phyloP scores from a whole-genome alignment of 2,888 invertebrate genomes.

The Eristalis tenax region DNA sequence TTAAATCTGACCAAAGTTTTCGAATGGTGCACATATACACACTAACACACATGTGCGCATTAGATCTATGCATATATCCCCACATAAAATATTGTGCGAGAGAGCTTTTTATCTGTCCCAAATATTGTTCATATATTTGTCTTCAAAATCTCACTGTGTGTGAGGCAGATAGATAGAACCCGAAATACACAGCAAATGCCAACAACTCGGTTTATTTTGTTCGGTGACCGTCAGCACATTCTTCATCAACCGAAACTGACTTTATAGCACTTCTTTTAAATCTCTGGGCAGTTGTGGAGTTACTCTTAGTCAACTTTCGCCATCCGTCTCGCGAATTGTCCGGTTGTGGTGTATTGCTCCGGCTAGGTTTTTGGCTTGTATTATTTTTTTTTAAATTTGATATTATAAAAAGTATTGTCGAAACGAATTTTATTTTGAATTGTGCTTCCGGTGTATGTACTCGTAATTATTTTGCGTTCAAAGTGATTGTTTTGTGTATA shows the following conservation, averaged over 20 bases:
- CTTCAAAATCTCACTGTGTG: slow-evolving; percentile 44
- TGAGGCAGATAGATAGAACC: slow-evolving; percentile 49
- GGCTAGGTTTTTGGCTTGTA: neutral
- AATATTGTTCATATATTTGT: slow-evolving; percentile 42
- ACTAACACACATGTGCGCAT: neutral
- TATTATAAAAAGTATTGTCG: neutral
- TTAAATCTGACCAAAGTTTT: slow-evolving; percentile 23
- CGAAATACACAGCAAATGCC: slow-evolving; percentile 41
- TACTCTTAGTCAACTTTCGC: slow-evolving; percentile 79
- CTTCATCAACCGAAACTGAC: slow-evolving; percentile 38
- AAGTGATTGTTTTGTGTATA: neutral
- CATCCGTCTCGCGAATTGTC: slow-evolving; percentile 75
- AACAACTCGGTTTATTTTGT: slow-evolving; percentile 52
- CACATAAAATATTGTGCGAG: neutral
- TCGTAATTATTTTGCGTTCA: neutral
- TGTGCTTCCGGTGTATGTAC: neutral
- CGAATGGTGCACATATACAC: neutral
- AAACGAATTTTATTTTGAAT: neutral
- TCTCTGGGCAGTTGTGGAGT: slow-evolving; percentile 78
- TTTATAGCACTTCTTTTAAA: slow-evolving; percentile 80
- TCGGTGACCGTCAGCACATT: slow-evolving; percentile 56
- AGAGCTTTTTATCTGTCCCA: slow-evolving; percentile 57
- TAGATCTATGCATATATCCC: neutral
- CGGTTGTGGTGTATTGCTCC: slow-evolving; percentile 16
- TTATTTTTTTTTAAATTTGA: slow-evolving; percentile 1